Conservation (phyloP, 1,140 invertebrate genomes). For the Penaeus vannamei region DNA sequence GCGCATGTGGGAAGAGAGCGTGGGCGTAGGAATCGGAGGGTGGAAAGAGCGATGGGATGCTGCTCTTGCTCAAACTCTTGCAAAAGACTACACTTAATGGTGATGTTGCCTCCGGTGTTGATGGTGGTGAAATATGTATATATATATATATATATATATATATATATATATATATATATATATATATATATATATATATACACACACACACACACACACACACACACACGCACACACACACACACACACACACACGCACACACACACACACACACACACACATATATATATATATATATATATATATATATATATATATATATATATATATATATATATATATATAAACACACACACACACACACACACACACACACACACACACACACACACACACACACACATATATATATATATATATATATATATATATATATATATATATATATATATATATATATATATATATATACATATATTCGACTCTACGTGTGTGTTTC, state of each 20-base stretch:
- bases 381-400: conserved; percentile 11
- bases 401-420: too few relatives aligned
- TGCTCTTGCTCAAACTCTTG: not conserved
- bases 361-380: conserved; percentile 11
- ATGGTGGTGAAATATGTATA: not conserved
- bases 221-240: not conserved
- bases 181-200: conserved; percentile 16
- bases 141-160: not conserved
- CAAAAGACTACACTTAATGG: not conserved
- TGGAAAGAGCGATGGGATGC: too few relatives aligned
- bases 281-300: conserved; percentile 14
- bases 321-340: conserved; percentile 16
- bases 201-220: conserved; percentile 11
- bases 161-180: conserved; percentile 16
- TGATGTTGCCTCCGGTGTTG: not conserved
- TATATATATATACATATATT: too few relatives aligned
- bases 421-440: too few relatives aligned
- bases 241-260: conserved; percentile 4
- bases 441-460: too few relatives aligned
- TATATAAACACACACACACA: too few relatives aligned
- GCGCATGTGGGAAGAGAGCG: too few relatives aligned
- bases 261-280: conserved; percentile 11
- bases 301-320: conserved; percentile 16
- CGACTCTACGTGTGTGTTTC: too few relatives aligned
- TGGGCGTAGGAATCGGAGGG: too few relatives aligned